Percentiles rank a stretch among this genome's conserved stretches.
These are phyloP conservation scores for Dermochelys coriacea DNA, from an alignment of 2,797 vertebrate species.

Conservation along the genomic window DNA sequence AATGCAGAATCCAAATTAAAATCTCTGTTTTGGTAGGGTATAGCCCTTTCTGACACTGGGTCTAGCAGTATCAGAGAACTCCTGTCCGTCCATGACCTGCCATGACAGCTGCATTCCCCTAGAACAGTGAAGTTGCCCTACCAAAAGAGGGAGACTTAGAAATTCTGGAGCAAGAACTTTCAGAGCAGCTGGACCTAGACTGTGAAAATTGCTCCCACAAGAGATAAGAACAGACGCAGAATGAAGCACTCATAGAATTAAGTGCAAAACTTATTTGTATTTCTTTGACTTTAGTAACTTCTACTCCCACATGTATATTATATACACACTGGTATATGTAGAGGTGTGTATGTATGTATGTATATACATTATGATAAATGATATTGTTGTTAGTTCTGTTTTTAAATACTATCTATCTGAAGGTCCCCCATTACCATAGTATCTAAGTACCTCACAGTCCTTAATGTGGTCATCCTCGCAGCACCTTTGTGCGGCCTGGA, in stretches of 20 bases:
- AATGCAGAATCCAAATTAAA: too few relatives aligned
- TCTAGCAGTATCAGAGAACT: too few relatives aligned
- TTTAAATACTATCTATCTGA: not conserved
- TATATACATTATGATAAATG: not conserved
- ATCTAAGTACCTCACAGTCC: not conserved
- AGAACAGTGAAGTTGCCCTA: too few relatives aligned
- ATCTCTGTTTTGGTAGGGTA: too few relatives aligned
- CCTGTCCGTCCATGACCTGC: too few relatives aligned
- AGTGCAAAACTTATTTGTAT: not conserved
- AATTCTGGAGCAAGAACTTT: too few relatives aligned
- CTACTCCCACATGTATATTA: not conserved
- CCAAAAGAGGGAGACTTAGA: too few relatives aligned
- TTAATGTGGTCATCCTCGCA: not conserved
- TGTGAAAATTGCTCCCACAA: not conserved
- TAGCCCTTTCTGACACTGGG: too few relatives aligned
- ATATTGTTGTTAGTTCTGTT: not conserved
- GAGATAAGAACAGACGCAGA: not conserved
- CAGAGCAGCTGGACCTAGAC: too few relatives aligned
- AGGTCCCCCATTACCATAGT: not conserved
- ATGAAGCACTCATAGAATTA: not conserved
- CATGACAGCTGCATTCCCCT: too few relatives aligned
- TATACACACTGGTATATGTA: not conserved
- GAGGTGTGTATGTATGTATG: not conserved
- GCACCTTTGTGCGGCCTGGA: not conserved
- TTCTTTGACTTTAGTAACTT: not conserved